phyloP scores from a whole-genome alignment of 1,140 invertebrate genomes.

The Ectropis grisescens region DNA sequence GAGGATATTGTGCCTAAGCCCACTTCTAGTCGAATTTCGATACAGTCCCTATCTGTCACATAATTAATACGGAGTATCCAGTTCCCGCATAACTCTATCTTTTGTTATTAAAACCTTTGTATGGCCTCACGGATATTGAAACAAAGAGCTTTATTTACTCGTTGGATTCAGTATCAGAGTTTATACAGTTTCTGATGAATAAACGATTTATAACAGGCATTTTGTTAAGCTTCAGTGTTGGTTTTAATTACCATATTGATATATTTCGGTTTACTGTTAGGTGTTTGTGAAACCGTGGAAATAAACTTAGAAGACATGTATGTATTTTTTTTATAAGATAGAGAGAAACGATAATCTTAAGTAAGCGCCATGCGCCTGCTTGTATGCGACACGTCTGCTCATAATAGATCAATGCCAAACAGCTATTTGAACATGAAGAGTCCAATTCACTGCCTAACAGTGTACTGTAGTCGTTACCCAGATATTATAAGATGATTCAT shows the following conservation, averaged over 20 bases:
- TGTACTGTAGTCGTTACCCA: too few relatives aligned
- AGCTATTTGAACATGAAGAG: too few relatives aligned
- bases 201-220: not conserved
- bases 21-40: slow-evolving; percentile 4
- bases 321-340: too few relatives aligned
- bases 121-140: not conserved
- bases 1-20: slow-evolving; percentile 18
- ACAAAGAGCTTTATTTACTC: not conserved
- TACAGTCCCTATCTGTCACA: slow-evolving; percentile 6
- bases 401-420: too few relatives aligned
- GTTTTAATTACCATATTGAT: not conserved
- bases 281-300: not conserved
- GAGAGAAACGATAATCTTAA: too few relatives aligned
- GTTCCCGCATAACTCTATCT: slow-evolving; percentile 17
- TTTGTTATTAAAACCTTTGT: slow-evolving; percentile 14
- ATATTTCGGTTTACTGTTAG: not conserved
- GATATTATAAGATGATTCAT: too few relatives aligned
- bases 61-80: slow-evolving; percentile 19
- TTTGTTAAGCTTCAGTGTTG: not conserved
- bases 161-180: too few relatives aligned
- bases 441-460: too few relatives aligned
- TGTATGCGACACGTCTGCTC: too few relatives aligned
- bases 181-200: too few relatives aligned
- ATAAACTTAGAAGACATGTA: not conserved
- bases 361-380: too few relatives aligned